phyloP scores from a whole-genome alignment of 2,113 vertebrate genomes.

The Hiodon tergisus region DNA sequence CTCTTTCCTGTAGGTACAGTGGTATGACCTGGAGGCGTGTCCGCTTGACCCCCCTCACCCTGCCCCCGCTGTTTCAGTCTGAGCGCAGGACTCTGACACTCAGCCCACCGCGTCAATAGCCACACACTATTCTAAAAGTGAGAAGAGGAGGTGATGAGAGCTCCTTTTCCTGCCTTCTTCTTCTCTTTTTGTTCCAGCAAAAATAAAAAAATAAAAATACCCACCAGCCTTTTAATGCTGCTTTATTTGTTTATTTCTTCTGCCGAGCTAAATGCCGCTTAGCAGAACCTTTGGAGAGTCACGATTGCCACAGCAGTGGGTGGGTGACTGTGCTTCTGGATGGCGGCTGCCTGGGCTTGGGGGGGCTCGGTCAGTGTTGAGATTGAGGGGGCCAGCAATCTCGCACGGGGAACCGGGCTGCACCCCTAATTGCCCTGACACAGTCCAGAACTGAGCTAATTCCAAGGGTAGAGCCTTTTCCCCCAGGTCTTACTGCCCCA shows the following conservation, averaged over 20 bases:
- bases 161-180: not conserved
- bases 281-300: conserved; percentile 82
- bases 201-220: not conserved
- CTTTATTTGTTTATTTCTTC: conserved; percentile 55
- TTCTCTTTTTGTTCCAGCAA: conserved; percentile 28
- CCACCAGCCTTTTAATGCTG: conserved; percentile 65
- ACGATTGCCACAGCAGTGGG: conserved; percentile 91
- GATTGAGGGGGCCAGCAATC: conserved; percentile 82
- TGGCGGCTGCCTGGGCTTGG: conserved; percentile 70
- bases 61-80: too few relatives aligned
- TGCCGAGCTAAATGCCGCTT: conserved; percentile 66
- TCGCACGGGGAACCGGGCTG: conserved; percentile 62
- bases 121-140: conserved; percentile 72
- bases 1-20: too few relatives aligned
- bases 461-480: conserved; percentile 50
- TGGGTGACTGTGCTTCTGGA: conserved; percentile 78
- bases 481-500: conserved; percentile 44
- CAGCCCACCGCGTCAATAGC: conserved; percentile 58
- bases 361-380: conserved; percentile 70
- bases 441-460: conserved; percentile 70
- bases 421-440: conserved; percentile 80
- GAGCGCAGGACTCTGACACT: conserved; percentile 64
- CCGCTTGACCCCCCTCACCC: too few relatives aligned
- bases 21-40: too few relatives aligned
- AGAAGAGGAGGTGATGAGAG: conserved; percentile 18